A percentile compares a stretch with the other conserved stretches of the same genome.
Conservation (phyloP, 2,797 vertebrate species). For the Sarcoramphus papa region DNA sequence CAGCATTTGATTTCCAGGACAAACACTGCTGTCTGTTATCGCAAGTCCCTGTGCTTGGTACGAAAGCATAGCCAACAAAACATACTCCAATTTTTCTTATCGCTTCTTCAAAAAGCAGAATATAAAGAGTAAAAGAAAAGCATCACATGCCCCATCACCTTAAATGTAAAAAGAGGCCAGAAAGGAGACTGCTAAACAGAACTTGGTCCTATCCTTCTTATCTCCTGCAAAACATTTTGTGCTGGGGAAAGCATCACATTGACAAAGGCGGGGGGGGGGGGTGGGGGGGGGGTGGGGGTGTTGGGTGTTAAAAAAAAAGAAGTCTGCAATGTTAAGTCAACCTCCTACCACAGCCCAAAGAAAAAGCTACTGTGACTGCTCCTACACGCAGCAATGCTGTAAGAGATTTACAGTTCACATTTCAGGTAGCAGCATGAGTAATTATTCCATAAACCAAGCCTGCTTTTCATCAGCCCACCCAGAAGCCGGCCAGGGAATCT, state of each 20-base stretch:
- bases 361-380: neutral
- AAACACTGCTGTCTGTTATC: neutral
- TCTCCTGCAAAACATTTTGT: neutral
- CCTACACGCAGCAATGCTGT: neutral
- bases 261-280: neutral
- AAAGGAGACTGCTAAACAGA: neutral
- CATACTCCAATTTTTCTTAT: neutral
- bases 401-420: neutral
- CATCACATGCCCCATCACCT: neutral
- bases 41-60: neutral
- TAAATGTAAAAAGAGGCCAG: neutral
- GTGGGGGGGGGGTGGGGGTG: too few relatives aligned
- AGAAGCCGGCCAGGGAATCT: neutral
- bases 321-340: neutral
- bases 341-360: neutral
- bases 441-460: neutral
- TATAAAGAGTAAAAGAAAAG: neutral
- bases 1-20: neutral
- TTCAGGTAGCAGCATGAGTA: neutral
- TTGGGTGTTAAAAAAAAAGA: too few relatives aligned
- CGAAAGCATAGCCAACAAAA: neutral
- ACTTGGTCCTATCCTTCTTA: neutral
- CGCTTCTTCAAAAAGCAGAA: neutral
- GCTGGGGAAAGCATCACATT: neutral
- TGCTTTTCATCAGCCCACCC: conserved; percentile 12